A percentile compares a stretch with the other conserved stretches of the same genome.
These are phyloP conservation scores for Crocodylus rhombifer DNA, from an alignment of 2,797 vertebrate species.

Conservation along the genomic window DNA sequence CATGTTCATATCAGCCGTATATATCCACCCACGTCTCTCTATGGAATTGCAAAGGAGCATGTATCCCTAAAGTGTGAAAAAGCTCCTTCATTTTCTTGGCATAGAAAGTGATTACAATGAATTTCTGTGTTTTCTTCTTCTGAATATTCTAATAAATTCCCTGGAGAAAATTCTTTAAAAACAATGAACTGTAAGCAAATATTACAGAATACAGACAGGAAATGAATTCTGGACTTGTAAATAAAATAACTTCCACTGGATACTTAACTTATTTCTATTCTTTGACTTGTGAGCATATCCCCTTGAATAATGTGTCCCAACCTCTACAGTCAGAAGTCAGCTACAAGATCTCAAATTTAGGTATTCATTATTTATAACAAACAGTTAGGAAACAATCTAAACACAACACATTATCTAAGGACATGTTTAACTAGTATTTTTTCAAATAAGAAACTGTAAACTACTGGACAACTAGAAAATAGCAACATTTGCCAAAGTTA, in stretches of 20 bases:
- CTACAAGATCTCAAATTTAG: background rate
- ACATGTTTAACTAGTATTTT: background rate
- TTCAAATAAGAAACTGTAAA: background rate
- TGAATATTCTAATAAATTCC: background rate
- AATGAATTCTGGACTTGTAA: background rate
- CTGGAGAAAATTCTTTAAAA: background rate
- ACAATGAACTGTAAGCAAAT: background rate
- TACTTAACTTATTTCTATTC: background rate
- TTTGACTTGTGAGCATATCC: too few species aligned
- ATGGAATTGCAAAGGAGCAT: background rate
- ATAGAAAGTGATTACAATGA: background rate
- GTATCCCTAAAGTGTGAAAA: background rate
- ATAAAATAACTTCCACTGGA: background rate
- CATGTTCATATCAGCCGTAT: background rate
- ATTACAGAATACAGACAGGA: background rate
- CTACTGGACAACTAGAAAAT: background rate
- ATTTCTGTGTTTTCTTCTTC: background rate
- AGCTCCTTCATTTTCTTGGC: background rate
- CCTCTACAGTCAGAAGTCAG: background rate
- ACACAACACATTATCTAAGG: background rate
- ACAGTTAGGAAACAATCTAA: background rate
- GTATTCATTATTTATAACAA: background rate
- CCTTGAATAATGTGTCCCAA: too few species aligned
- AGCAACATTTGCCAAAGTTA: background rate
- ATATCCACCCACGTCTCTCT: background rate